These are phyloP conservation scores for Prenolepis imparis DNA, from an alignment of 2,888 invertebrate genomes.

Conservation along the genomic window DNA sequence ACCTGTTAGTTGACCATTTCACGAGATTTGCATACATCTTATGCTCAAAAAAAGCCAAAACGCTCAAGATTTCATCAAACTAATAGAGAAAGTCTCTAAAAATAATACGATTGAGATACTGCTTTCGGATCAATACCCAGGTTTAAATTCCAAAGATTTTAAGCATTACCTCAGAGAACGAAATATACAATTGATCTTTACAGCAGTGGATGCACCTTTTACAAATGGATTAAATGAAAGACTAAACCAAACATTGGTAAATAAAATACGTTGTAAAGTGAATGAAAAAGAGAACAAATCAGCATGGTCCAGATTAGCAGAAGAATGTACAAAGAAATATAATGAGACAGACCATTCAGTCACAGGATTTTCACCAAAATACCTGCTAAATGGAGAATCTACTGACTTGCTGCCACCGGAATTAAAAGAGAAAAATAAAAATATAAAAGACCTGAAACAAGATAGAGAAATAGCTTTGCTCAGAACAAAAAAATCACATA, in stretches of 20 bases:
- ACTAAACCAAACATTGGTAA: neutral
- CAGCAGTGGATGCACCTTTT: neutral
- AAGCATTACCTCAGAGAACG: neutral
- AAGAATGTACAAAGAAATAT: neutral
- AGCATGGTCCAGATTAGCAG: neutral
- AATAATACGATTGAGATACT: slow-evolving; percentile 51
- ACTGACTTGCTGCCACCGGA: neutral
- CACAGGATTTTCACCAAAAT: neutral
- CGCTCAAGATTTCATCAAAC: neutral
- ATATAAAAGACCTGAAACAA: neutral
- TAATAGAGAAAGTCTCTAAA: slow-evolving; percentile 72
- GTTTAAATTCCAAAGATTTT: neutral
- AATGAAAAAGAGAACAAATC: neutral
- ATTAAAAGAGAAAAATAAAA: neutral
- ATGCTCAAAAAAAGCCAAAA: slow-evolving; percentile 56
- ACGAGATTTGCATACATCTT: slow-evolving; percentile 8
- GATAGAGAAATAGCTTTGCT: neutral
- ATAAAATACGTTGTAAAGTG: neutral
- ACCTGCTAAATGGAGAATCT: neutral
- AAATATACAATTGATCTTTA: neutral
- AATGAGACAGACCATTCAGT: neutral
- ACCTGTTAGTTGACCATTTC: slow-evolving; percentile 20
- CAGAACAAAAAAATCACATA: neutral
- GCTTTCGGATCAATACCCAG: neutral
- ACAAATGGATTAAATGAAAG: neutral